Conservation (phyloP, 2,888 invertebrate genomes). For the Halictus ligatus region DNA sequence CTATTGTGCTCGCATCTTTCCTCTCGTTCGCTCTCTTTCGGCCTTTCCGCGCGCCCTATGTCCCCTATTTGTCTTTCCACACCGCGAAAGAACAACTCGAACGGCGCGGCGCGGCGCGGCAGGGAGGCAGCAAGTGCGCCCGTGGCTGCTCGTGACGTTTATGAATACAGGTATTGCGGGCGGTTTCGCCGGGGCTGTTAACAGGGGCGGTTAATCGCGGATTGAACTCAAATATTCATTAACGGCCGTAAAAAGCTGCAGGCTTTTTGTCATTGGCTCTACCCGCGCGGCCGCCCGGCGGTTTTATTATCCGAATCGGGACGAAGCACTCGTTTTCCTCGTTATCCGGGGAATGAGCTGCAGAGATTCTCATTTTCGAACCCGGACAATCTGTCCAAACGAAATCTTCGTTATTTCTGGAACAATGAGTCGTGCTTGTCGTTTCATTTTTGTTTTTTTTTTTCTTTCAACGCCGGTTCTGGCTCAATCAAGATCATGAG, state of each 20-base stretch:
- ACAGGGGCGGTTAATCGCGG: slow-evolving; percentile 42
- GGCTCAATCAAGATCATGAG: not conserved
- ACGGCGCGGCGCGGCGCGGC: not conserved
- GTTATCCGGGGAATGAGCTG: not conserved
- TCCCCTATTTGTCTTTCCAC: slow-evolving; percentile 78
- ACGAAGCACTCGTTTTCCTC: not conserved
- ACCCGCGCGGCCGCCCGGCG: not conserved
- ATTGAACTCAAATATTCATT: slow-evolving; percentile 29
- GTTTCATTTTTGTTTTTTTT: not conserved
- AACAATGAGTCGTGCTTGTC: not conserved
- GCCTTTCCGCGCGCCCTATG: slow-evolving; percentile 52
- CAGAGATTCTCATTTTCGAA: slow-evolving; percentile 5
- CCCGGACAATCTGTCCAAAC: not conserved
- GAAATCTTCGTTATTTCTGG: not conserved
- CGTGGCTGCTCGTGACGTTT: slow-evolving; percentile 47
- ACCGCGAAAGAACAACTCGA: slow-evolving; percentile 76
- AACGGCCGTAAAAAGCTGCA: not conserved
- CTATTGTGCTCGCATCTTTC: slow-evolving; percentile 38
- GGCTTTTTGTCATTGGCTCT: slow-evolving; percentile 4
- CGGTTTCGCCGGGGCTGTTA: slow-evolving; percentile 48
- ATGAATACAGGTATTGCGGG: slow-evolving; percentile 67
- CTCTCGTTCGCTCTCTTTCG: slow-evolving; percentile 49
- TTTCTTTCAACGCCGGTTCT: not conserved
- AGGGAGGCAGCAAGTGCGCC: slow-evolving; percentile 51
- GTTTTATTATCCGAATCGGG: not conserved